phyloP scores from a whole-genome alignment of 2,113 vertebrate species.

The Panthera leo region DNA sequence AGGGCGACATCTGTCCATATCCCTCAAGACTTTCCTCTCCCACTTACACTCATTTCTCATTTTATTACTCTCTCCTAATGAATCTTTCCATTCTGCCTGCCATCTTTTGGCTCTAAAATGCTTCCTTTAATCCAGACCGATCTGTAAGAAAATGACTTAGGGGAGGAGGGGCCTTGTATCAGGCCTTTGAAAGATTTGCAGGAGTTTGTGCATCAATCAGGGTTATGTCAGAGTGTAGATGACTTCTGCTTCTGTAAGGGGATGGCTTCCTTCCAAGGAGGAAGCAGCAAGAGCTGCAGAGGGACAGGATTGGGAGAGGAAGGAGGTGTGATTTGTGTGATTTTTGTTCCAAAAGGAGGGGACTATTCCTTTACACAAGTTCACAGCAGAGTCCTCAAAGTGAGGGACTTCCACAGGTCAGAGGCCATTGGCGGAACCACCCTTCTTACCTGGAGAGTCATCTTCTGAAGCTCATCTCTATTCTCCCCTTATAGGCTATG shows the following conservation, averaged over 20 bases:
- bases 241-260: constrained; percentile 34
- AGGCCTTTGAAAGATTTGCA: constrained; percentile 30
- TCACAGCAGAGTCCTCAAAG: background rate
- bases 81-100: constrained; percentile 66
- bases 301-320: background rate
- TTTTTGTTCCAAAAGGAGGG: background rate
- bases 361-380: background rate
- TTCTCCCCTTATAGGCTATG: background rate
- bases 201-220: constrained; percentile 49
- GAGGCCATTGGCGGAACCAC: background rate
- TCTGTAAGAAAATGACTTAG: constrained; percentile 26
- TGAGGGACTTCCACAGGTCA: background rate
- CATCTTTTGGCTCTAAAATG: constrained; percentile 39
- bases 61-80: constrained; percentile 21
- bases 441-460: background rate
- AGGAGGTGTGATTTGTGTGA: background rate
- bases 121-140: constrained; percentile 55
- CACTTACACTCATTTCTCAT: background rate
- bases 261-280: constrained; percentile 56
- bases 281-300: background rate
- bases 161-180: background rate
- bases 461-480: background rate
- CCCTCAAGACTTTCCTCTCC: background rate
- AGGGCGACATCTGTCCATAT: background rate
- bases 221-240: constrained; percentile 19